Evolutionary conservation across 30 jellyfish, hydroid and myxozoan species (phyloP), one percentile per base, ranked within the genome.

Genomic region (Cassiopea andromeda): DNA sequence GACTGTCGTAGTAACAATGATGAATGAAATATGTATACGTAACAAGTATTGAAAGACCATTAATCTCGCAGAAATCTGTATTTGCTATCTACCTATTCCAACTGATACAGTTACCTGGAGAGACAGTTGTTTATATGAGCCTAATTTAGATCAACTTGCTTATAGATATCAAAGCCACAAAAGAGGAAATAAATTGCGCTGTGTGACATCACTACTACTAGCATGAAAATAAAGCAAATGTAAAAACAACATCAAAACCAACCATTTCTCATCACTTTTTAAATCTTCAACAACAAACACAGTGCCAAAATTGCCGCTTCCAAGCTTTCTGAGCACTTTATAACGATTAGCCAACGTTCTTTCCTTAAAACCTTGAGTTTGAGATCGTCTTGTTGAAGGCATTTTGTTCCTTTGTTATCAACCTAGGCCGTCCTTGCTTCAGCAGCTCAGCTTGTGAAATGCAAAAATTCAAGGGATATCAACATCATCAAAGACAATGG

Each of bases 261-360:
- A 89, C 97, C 87, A 82, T 75, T 61, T 85, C 18, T 81, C 93
- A 1, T 85, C 92, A 80, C 89, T 64, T 66, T 92, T 92, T 48
- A 80, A 77, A 79, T 88, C 96, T 61, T 91, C 93, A 1, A 92
- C 96, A 2, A 92, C 84, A 66, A 69, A 85, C 48, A 92, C 98
- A 19, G 94, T 77, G 9, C 96, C 98, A 82, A 82, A 89, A 69
- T 87, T 89, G 9, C 98, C 98, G 72, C 97, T 93, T 9, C 98
- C 98, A 66, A 93, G 95, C 80, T 93, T 93, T 71, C 93, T 78
- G 7, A 38, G 71, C 2, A 93, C 85, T 58, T 64, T 69, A 91
- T 93, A 93, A 13, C 98, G 92, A 80, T 93, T 93, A 17, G 93
- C 98, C 16, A 93, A 72, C 9, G 78, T 68, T 72, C 79, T 83